A percentile compares a stretch with the other conserved stretches of the same genome.
These are phyloP conservation scores for Aspidoscelis tigris DNA, from an alignment of 2,113 vertebrate genomes.

Conservation along the genomic window DNA sequence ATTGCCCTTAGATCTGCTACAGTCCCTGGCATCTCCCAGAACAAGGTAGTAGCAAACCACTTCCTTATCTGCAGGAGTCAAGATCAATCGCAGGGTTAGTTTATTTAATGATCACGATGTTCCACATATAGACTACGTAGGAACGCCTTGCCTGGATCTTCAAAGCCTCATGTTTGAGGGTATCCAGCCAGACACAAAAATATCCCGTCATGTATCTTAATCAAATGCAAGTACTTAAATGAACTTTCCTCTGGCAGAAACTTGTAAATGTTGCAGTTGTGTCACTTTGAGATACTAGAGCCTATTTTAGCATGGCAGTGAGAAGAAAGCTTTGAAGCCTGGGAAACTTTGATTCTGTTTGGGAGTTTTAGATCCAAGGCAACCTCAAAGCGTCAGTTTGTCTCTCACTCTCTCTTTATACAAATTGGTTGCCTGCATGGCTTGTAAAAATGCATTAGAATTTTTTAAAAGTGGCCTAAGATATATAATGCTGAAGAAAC, in stretches of 20 bases:
- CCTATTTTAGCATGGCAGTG: conserved; percentile 61
- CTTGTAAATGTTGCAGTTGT: conserved; percentile 69
- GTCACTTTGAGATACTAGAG: conserved; percentile 62
- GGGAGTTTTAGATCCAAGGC: conserved; percentile 30
- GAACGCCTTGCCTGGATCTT: too few species aligned
- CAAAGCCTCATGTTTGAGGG: neutral
- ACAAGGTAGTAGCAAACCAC: too few species aligned
- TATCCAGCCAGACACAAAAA: conserved; percentile 56
- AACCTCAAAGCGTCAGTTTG: conserved; percentile 64
- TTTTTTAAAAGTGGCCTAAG: conserved; percentile 12
- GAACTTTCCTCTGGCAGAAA: conserved; percentile 55
- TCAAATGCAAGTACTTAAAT: conserved; percentile 59
- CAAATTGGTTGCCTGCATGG: neutral
- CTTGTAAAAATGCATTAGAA: conserved; percentile 46
- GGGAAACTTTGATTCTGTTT: conserved; percentile 62
- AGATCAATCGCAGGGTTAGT: too few species aligned
- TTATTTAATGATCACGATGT: too few species aligned
- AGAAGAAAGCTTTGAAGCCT: conserved; percentile 64
- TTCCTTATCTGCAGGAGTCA: too few species aligned
- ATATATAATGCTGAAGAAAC: neutral
- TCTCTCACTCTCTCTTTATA: conserved; percentile 7
- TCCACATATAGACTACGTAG: too few species aligned
- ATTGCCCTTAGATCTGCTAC: too few species aligned
- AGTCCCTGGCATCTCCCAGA: too few species aligned
- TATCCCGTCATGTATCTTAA: conserved; percentile 53